Conservation (phyloP, 1,140 invertebrate genomes). For the Gerris buenoi region DNA sequence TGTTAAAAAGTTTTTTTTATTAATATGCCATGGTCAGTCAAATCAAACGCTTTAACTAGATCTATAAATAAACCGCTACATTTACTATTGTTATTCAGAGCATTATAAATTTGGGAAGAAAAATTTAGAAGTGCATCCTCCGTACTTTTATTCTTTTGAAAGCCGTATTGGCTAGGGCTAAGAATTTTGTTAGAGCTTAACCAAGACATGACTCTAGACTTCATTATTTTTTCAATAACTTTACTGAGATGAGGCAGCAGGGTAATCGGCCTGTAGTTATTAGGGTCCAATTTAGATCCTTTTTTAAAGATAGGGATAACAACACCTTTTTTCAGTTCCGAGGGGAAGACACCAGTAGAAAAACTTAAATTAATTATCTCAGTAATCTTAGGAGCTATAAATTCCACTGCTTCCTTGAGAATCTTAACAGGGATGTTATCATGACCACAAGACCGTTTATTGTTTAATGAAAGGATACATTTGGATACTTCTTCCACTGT, state of each 20-base stretch:
- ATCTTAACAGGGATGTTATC: too few relatives aligned
- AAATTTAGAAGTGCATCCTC: neutral
- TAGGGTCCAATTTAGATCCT: neutral
- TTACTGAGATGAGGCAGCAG: neutral
- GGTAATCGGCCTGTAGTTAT: neutral
- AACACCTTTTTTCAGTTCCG: neutral
- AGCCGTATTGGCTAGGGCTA: neutral
- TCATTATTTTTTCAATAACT: neutral
- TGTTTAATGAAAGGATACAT: too few relatives aligned
- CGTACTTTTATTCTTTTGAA: slow-evolving; percentile 2
- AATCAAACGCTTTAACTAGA: neutral
- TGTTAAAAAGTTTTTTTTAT: neutral
- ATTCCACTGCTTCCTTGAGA: too few relatives aligned
- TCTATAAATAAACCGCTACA: neutral
- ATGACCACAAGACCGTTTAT: too few relatives aligned
- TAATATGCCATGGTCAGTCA: neutral
- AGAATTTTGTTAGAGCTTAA: neutral
- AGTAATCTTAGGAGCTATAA: too few relatives aligned
- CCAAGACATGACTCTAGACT: neutral
- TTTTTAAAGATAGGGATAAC: neutral
- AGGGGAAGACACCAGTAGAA: too few relatives aligned
- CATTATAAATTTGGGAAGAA: neutral
- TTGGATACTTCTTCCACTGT: too few relatives aligned
- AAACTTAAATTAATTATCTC: too few relatives aligned
- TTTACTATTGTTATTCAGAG: neutral